Conservation (phyloP, 2,888 invertebrate species). For the Hedya salicella region DNA sequence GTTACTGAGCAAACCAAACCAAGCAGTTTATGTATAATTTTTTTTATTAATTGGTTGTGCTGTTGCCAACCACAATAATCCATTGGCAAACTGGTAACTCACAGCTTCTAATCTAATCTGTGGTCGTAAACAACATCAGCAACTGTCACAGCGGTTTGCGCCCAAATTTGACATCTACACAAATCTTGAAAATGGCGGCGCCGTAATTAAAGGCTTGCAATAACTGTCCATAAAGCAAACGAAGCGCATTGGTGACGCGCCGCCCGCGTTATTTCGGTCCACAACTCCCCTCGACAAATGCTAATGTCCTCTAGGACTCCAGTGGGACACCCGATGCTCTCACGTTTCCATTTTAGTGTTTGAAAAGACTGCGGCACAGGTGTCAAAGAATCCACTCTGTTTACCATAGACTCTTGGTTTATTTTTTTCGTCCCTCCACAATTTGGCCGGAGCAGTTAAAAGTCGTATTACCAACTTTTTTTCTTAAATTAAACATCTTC, state of each 20-base stretch:
- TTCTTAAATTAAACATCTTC: not conserved
- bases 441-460: not conserved
- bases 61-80: too few species aligned
- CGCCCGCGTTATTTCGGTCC: slow-evolving; percentile 77
- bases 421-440: not conserved
- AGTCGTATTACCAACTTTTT: too few species aligned
- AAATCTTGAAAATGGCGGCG: slow-evolving; percentile 76
- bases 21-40: too few species aligned
- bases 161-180: slow-evolving; percentile 74
- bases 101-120: not conserved
- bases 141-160: slow-evolving; percentile 57
- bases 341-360: slow-evolving; percentile 46
- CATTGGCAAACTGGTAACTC: too few species aligned
- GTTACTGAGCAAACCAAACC: too few species aligned
- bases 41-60: too few species aligned
- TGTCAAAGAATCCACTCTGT: slow-evolving; percentile 26
- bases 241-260: slow-evolving; percentile 78
- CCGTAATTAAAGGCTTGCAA: slow-evolving; percentile 80
- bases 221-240: slow-evolving; percentile 79
- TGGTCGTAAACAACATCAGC: slow-evolving; percentile 18
- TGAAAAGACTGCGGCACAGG: slow-evolving; percentile 36
- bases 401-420: slow-evolving; percentile 22
- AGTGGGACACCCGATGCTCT: slow-evolving; percentile 57
- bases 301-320: slow-evolving; percentile 83
- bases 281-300: slow-evolving; percentile 80